Percentiles rank a stretch among this genome's conserved stretches.
Evolutionary conservation across 2,113 vertebrate species (phyloP).

Genomic region (Pterocles orientalis): DNA sequence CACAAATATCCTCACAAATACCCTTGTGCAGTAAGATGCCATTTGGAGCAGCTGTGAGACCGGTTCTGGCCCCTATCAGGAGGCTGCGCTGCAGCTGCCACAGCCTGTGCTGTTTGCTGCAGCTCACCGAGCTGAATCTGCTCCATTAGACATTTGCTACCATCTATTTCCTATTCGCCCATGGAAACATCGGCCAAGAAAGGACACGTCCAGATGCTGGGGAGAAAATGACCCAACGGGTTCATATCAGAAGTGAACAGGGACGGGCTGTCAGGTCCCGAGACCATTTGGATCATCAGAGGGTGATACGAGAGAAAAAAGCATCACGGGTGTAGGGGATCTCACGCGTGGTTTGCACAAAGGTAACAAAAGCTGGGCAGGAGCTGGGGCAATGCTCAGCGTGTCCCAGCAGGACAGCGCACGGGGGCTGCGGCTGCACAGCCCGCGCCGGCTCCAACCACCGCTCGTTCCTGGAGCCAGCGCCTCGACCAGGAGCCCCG

Average conservation of each 20-base stretch:
- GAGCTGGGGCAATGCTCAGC: background rate
- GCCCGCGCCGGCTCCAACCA: too few relatives aligned
- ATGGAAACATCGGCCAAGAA: background rate
- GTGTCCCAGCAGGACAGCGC: background rate
- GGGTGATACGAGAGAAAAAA: background rate
- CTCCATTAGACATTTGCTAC: too few relatives aligned
- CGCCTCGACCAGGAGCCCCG: too few relatives aligned
- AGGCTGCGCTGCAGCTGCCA: background rate
- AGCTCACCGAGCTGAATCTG: background rate
- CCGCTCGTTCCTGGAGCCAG: too few relatives aligned
- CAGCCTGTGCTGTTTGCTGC: background rate
- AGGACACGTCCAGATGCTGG: background rate
- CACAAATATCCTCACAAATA: background rate
- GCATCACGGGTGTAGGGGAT: accelerated
- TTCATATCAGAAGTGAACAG: background rate
- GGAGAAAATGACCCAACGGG: background rate
- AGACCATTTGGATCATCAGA: background rate
- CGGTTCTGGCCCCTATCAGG: background rate
- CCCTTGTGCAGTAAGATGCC: background rate
- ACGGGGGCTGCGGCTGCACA: background rate
- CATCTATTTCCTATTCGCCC: background rate
- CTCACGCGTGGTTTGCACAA: too few relatives aligned
- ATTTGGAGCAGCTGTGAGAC: background rate
- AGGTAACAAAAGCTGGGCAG: too few relatives aligned
- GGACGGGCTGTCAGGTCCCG: background rate